Percentiles rank a stretch among this genome's conserved stretches.
These are phyloP conservation scores for Zootoca vivipara DNA, from an alignment of 2,113 vertebrate species.

Conservation along the genomic window DNA sequence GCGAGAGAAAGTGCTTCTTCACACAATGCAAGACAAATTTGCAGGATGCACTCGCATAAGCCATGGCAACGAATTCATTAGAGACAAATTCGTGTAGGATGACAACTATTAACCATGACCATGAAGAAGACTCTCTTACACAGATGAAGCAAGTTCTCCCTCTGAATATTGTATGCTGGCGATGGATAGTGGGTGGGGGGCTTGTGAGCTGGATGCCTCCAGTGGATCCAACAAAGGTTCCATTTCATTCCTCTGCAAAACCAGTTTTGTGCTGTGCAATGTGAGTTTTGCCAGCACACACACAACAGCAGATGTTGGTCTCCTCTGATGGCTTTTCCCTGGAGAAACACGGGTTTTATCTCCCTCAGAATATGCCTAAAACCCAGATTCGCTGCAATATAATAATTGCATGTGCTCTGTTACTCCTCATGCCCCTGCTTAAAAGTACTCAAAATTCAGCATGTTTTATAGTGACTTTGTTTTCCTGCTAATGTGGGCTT, in stretches of 20 bases:
- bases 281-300: neutral
- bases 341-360: neutral
- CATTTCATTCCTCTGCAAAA: neutral
- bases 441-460: neutral
- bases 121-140: too few species aligned
- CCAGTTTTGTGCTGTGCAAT: neutral
- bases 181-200: neutral
- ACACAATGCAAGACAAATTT: neutral
- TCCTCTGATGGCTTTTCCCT: neutral
- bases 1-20: neutral
- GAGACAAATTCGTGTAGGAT: neutral
- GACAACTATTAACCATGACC: neutral
- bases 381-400: neutral
- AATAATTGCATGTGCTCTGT: neutral
- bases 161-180: neutral
- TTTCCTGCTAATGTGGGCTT: too few species aligned
- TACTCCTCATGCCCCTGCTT: neutral
- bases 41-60: neutral
- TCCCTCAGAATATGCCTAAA: neutral
- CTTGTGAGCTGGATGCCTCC: neutral
- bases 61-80: neutral
- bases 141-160: neutral
- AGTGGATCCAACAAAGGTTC: neutral
- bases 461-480: neutral
- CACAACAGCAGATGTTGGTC: neutral